A percentile compares a stretch with the other conserved stretches of the same genome.
Conservation (phyloP, 2,113 vertebrate genomes). For the Chloropsis hardwickii region DNA sequence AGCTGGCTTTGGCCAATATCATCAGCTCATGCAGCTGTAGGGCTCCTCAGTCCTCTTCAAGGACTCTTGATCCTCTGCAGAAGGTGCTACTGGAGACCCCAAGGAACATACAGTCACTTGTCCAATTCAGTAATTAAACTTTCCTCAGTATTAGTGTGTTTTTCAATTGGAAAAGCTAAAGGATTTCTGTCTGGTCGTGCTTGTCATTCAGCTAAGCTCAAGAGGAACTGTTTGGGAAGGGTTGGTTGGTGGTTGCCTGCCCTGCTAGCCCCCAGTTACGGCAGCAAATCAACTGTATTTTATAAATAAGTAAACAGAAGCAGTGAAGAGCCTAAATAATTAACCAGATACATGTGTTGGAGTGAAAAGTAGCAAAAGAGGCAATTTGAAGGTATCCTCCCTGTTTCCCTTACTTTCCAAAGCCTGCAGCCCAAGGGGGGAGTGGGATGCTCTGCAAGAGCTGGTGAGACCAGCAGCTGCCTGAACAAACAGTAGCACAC, state of each 20-base stretch:
- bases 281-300: background rate
- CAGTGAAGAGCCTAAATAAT: constrained; percentile 1
- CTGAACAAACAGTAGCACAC: background rate
- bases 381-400: background rate
- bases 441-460: background rate
- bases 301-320: constrained; percentile 2
- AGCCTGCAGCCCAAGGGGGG: background rate
- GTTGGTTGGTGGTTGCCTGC: background rate
- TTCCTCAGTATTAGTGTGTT: background rate
- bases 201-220: background rate
- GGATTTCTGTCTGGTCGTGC: fast-evolving
- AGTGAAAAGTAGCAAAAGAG: constrained; percentile 7
- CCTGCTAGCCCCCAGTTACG: background rate
- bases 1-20: background rate
- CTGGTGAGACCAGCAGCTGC: background rate
- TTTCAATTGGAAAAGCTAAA: background rate
- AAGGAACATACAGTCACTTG: background rate
- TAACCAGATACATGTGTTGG: background rate
- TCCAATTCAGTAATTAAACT: background rate
- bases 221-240: background rate
- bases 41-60: background rate
- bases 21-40: background rate
- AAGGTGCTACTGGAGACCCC: background rate
- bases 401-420: background rate
- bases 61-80: background rate